These are phyloP conservation scores for Standfussiana lucernea DNA, from an alignment of 2,888 invertebrate genomes.

Conservation along the genomic window DNA sequence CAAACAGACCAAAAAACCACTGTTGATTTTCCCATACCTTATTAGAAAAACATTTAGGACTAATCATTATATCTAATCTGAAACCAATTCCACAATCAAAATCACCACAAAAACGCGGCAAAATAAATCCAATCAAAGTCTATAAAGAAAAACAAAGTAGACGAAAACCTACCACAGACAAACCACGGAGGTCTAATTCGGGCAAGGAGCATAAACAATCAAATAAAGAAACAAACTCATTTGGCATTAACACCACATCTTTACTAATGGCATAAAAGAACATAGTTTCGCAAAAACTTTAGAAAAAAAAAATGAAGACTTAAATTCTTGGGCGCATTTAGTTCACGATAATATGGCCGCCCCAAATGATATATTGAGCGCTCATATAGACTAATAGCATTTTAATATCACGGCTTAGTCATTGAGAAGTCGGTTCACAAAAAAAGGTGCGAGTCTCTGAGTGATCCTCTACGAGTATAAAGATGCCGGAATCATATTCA, in stretches of 20 bases:
- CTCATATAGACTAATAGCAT: constrained; percentile 88
- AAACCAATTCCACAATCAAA: constrained; percentile 42
- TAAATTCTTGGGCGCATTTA: constrained; percentile 87
- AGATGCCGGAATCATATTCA: constrained; percentile 63
- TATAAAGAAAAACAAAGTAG: constrained; percentile 58
- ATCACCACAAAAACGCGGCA: constrained; percentile 57
- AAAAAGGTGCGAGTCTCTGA: constrained; percentile 74
- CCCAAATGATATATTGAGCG: constrained; percentile 86
- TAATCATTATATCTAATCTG: constrained; percentile 42
- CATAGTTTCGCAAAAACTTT: constrained; percentile 82
- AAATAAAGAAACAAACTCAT: constrained; percentile 77
- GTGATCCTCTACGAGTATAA: constrained; percentile 67
- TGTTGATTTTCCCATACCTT: constrained; percentile 16
- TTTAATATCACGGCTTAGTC: constrained; percentile 88
- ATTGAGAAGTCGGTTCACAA: constrained; percentile 72
- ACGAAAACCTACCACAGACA: constrained; percentile 45
- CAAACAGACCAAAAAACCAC: constrained; percentile 15
- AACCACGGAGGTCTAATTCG: constrained; percentile 69
- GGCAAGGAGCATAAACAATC: constrained; percentile 75
- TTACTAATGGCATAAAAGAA: constrained; percentile 77
- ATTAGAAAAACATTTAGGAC: constrained; percentile 34
- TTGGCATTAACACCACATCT: constrained; percentile 75
- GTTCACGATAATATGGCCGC: constrained; percentile 86
- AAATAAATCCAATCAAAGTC: constrained; percentile 56
- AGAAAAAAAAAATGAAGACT: constrained; percentile 83